Conservation (phyloP, 2,797 vertebrate species). For the Eospalax fontanierii region DNA sequence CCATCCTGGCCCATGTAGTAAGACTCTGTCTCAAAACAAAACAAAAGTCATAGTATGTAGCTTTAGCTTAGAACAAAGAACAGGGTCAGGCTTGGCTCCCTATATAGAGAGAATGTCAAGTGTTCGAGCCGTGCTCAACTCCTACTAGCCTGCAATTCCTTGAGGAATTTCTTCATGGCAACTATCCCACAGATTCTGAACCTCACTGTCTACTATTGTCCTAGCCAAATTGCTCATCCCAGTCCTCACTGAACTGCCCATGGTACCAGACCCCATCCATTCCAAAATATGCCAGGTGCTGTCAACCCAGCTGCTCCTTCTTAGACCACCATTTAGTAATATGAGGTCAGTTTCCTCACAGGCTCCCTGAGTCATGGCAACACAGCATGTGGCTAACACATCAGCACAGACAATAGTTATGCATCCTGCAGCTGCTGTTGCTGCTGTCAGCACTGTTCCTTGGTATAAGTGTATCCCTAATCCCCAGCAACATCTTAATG, state of each 20-base stretch:
- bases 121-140: neutral
- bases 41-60: neutral
- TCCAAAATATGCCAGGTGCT: neutral
- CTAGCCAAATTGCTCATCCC: neutral
- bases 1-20: neutral
- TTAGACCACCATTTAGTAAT: neutral
- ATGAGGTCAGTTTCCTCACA: conserved; percentile 16
- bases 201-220: neutral
- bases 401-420: neutral
- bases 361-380: neutral
- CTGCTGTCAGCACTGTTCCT: neutral
- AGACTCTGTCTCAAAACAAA: neutral
- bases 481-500: neutral
- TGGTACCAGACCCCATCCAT: neutral
- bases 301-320: neutral
- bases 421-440: neutral
- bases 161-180: neutral
- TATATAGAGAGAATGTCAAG: neutral
- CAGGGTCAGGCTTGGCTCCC: neutral
- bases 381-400: neutral
- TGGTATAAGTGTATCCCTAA: neutral
- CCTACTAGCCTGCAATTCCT: neutral
- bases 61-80: neutral
- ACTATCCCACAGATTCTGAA: neutral
- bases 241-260: neutral